Percentiles rank a stretch among this genome's conserved stretches.
These are phyloP conservation scores for Alviniconcha strummeri DNA, from an alignment of 2,888 invertebrate species.

Conservation along the genomic window DNA sequence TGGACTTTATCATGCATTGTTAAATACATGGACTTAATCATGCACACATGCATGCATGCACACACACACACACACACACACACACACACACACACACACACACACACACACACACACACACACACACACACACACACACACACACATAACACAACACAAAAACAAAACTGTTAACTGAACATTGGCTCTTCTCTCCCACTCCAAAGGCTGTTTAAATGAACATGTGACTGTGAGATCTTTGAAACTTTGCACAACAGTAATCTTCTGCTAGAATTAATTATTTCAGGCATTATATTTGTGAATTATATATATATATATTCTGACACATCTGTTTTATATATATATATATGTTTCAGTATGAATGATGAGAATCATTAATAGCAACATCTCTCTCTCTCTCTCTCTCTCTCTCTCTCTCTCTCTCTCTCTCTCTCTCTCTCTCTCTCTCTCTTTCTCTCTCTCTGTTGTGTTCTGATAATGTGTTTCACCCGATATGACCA, in stretches of 20 bases:
- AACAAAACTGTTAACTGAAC: not conserved
- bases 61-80: conserved; percentile 22
- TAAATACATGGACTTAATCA: not conserved
- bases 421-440: not conserved
- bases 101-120: not conserved
- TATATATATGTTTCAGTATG: not conserved
- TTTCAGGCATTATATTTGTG: not conserved
- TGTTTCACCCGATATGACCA: too few relatives aligned
- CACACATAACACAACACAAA: not conserved
- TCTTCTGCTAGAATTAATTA: not conserved
- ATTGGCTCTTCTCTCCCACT: too few relatives aligned
- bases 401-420: not conserved
- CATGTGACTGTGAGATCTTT: not conserved
- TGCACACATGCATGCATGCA: not conserved
- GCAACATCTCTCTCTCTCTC: not conserved
- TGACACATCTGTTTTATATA: not conserved
- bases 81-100: not conserved
- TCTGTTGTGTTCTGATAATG: not conserved
- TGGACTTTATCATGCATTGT: not conserved
- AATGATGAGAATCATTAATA: not conserved
- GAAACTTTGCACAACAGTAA: not conserved
- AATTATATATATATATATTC: not conserved
- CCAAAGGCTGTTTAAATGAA: not conserved
- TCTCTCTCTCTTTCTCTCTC: not conserved
- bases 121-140: not conserved